Evolutionary conservation across 1,140 invertebrate species (phyloP).

Genomic region (Heterodera carotae): DNA sequence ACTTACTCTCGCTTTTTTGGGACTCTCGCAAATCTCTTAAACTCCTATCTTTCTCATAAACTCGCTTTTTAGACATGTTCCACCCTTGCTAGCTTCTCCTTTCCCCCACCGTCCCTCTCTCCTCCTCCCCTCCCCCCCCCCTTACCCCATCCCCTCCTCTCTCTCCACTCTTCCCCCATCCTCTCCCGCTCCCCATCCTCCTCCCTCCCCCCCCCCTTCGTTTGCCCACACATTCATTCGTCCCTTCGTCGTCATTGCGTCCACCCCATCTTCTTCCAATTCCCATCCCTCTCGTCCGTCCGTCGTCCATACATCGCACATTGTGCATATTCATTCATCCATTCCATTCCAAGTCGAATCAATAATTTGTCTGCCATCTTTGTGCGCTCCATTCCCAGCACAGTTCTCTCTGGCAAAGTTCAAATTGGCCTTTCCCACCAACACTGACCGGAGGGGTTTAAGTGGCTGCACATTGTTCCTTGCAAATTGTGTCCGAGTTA

Average conservation of each 20-base stretch:
- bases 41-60: too few relatives aligned
- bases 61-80: too few relatives aligned
- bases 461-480: neutral
- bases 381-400: neutral
- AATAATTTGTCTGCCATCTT: neutral
- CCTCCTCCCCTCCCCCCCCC: neutral
- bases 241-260: too few relatives aligned
- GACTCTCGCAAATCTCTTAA: too few relatives aligned
- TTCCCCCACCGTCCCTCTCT: neutral
- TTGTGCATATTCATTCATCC: neutral
- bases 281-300: neutral
- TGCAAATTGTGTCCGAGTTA: neutral
- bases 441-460: neutral
- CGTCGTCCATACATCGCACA: neutral
- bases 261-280: slow-evolving; percentile 4
- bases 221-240: neutral
- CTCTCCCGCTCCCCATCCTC: neutral
- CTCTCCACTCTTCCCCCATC: neutral
- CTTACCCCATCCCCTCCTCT: neutral
- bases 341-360: neutral
- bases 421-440: neutral
- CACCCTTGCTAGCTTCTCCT: too few relatives aligned
- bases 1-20: too few relatives aligned
- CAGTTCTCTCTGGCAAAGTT: neutral
- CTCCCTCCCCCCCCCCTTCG: neutral